These are phyloP conservation scores for Patella depressa DNA, from an alignment of 2,888 invertebrate species.

Conservation along the genomic window DNA sequence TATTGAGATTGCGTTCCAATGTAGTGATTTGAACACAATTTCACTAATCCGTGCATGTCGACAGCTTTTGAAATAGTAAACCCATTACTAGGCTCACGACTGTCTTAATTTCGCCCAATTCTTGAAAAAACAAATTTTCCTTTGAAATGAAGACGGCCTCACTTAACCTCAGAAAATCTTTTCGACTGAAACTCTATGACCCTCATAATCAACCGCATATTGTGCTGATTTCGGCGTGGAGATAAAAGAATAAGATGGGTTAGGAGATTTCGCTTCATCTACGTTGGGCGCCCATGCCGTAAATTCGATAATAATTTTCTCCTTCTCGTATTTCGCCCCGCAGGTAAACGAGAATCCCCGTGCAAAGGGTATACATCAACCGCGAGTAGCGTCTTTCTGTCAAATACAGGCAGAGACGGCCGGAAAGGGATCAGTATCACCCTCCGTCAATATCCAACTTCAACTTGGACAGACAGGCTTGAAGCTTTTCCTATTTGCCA, in stretches of 20 bases:
- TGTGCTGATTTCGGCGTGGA: neutral
- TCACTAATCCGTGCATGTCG: neutral
- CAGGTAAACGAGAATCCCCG: slow-evolving; percentile 9
- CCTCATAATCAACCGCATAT: slow-evolving; percentile 8
- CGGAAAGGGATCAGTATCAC: neutral
- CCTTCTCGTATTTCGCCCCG: slow-evolving; percentile 15
- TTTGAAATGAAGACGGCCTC: neutral
- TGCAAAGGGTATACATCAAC: neutral
- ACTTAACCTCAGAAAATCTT: slow-evolving; percentile 6
- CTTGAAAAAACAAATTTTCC: neutral
- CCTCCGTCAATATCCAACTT: too few relatives aligned
- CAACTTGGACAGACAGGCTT: too few relatives aligned
- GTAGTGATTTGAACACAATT: slow-evolving; percentile 2
- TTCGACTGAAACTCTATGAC: slow-evolving; percentile 8
- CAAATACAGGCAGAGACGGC: neutral
- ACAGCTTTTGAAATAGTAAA: neutral
- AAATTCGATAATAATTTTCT: slow-evolving; percentile 16
- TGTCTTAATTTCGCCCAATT: slow-evolving; percentile 5
- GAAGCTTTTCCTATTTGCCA: too few relatives aligned
- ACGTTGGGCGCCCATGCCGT: slow-evolving; percentile 12
- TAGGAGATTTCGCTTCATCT: neutral
- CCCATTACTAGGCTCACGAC: neutral
- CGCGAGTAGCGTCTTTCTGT: slow-evolving; percentile 4
- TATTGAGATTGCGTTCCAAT: too few relatives aligned
- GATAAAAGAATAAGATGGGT: neutral